A percentile compares a stretch with the other conserved stretches of the same genome.
Evolutionary conservation across 2,113 vertebrate species (phyloP).

Genomic region (Spea multiplicata): DNA sequence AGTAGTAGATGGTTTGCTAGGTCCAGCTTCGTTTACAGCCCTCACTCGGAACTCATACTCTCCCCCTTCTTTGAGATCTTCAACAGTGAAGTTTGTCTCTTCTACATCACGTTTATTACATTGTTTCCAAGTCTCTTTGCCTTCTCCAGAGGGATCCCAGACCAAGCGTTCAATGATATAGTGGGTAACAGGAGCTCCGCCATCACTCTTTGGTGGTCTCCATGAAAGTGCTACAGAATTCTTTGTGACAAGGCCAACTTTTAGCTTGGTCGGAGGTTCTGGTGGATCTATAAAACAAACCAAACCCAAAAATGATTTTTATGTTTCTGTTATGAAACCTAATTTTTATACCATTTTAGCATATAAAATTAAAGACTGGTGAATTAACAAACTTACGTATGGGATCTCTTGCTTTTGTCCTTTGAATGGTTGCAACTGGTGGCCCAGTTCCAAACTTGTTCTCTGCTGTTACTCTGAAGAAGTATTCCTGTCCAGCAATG

Average conservation of each 20-base stretch:
- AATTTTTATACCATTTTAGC: too few relatives aligned
- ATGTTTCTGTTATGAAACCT: not conserved
- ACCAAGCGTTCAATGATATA: constrained; percentile 92
- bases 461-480: constrained; percentile 92
- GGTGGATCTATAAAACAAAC: constrained; percentile 81
- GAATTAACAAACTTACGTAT: constrained; percentile 76
- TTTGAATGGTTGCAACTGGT: constrained; percentile 72
- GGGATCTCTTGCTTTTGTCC: constrained; percentile 85
- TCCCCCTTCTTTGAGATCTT: constrained; percentile 87
- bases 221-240: constrained; percentile 82
- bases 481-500: constrained; percentile 84
- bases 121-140: constrained; percentile 91
- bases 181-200: constrained; percentile 93
- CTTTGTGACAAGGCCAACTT: constrained; percentile 83
- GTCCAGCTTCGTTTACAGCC: constrained; percentile 87
- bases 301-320: not conserved
- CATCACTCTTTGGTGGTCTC: constrained; percentile 94
- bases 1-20: constrained; percentile 87
- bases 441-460: constrained; percentile 88
- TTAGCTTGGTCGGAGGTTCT: constrained; percentile 91
- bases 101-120: constrained; percentile 93
- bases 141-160: constrained; percentile 83
- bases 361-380: not conserved
- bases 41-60: constrained; percentile 95
- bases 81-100: constrained; percentile 84